These are phyloP conservation scores for Oncopodura yosiiana DNA, from an alignment of 1,140 invertebrate species.

Conservation along the genomic window DNA sequence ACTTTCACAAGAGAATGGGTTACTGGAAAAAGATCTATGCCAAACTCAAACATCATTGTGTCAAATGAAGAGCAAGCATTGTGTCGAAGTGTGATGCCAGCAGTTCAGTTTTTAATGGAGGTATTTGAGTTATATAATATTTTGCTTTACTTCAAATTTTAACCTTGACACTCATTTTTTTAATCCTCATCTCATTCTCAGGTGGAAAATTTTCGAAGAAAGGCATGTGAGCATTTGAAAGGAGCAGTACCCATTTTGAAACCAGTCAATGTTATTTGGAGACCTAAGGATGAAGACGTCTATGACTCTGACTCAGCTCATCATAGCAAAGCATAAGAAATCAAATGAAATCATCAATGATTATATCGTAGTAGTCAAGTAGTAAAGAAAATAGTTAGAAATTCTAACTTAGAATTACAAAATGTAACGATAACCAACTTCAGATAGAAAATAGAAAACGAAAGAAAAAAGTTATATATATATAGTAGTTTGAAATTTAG, in stretches of 20 bases:
- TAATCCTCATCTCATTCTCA: neutral
- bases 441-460: too few relatives aligned
- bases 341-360: too few relatives aligned
- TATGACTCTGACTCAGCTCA: too few relatives aligned
- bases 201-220: slow-evolving; percentile 4
- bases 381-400: too few relatives aligned
- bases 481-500: too few relatives aligned
- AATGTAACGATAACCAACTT: too few relatives aligned
- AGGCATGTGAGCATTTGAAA: too few relatives aligned
- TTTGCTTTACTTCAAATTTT: neutral
- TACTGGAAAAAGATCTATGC: slow-evolving; percentile 16
- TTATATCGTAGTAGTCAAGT: too few relatives aligned
- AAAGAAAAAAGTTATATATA: too few relatives aligned
- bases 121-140: neutral
- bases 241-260: neutral
- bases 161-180: neutral
- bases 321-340: too few relatives aligned
- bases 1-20: slow-evolving; percentile 24
- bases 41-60: neutral
- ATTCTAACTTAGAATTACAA: too few relatives aligned
- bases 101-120: slow-evolving; percentile 18
- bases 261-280: neutral
- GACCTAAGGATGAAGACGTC: neutral
- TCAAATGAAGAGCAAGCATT: slow-evolving; percentile 8
- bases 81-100: slow-evolving; percentile 10